These are phyloP conservation scores for Apogon talboti DNA, from an alignment of 2,797 vertebrate genomes.

Conservation along the genomic window DNA sequence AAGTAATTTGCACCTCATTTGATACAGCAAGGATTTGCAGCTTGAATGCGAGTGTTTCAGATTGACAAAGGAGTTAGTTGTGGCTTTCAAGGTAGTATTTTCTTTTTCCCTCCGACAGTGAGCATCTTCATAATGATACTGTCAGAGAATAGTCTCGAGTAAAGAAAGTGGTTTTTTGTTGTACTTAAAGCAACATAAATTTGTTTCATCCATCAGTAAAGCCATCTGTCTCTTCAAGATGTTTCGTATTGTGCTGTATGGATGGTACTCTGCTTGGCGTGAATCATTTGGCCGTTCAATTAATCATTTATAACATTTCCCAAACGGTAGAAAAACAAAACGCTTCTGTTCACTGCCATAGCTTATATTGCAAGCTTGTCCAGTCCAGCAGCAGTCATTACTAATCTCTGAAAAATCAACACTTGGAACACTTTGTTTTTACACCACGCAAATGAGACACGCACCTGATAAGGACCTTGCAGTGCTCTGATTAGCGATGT, in stretches of 20 bases:
- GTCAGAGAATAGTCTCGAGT: slow-evolving; percentile 1
- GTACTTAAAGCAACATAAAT: no score
- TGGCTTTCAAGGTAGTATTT: neutral
- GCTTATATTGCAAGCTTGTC: slow-evolving; percentile 14
- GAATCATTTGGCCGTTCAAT: slow-evolving; percentile 5
- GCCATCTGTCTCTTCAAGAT: slow-evolving; percentile 7
- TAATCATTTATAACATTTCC: slow-evolving; percentile 13
- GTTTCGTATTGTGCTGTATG: neutral
- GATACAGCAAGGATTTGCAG: neutral
- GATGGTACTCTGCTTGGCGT: slow-evolving; percentile 8
- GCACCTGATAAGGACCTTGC: slow-evolving; percentile 58
- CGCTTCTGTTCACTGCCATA: neutral
- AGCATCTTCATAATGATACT: neutral
- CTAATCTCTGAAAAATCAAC: slow-evolving; percentile 52
- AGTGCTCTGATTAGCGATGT: slow-evolving; percentile 51
- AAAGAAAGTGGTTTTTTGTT: neutral
- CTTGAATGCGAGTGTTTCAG: neutral
- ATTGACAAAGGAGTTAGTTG: neutral
- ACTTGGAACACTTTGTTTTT: slow-evolving; percentile 47
- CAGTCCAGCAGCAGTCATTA: slow-evolving; percentile 10
- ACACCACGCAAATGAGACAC: slow-evolving; percentile 61
- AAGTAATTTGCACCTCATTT: neutral
- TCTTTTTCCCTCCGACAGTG: neutral
- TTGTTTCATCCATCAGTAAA: neutral
- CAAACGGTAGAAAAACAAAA: slow-evolving; percentile 23